Evolutionary conservation across 1,140 invertebrate genomes (phyloP).

Genomic region (Psix sp.): DNA sequence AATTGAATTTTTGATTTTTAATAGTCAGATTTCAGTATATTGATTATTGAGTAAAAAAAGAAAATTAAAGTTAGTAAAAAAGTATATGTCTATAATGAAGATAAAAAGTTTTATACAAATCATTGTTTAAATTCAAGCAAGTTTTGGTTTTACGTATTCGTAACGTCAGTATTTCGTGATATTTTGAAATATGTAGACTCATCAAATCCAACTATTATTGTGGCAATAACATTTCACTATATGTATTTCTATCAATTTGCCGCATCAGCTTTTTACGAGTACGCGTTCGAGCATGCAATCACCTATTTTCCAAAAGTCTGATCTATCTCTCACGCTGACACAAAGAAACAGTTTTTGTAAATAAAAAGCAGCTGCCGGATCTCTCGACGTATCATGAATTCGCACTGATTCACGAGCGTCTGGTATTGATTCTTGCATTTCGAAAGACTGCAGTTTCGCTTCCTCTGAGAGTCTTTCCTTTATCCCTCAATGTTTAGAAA

Average conservation of each 20-base stretch:
- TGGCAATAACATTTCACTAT: not conserved
- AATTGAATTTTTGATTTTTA: too few relatives aligned
- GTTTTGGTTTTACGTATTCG: too few relatives aligned
- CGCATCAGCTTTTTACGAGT: constrained; percentile 4
- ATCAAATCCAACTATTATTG: not conserved
- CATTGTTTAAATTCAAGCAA: not conserved
- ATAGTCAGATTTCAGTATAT: too few relatives aligned
- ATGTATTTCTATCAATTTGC: not conserved
- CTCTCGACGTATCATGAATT: constrained; percentile 4
- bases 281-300: constrained; percentile 2
- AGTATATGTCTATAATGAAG: too few relatives aligned
- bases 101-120: too few relatives aligned
- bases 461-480: constrained; percentile 24
- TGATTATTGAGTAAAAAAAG: too few relatives aligned
- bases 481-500: constrained; percentile 24
- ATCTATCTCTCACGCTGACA: not conserved
- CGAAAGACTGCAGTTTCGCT: constrained; percentile 26
- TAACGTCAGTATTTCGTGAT: not conserved
- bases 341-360: not conserved
- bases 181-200: not conserved
- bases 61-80: too few relatives aligned
- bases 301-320: not conserved
- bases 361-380: not conserved
- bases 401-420: constrained; percentile 15
- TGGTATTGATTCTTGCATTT: constrained; percentile 30